Base-by-base conservation (phyloP, 2,113 vertebrate genomes). In the Chloroceryle aenea region DNA sequence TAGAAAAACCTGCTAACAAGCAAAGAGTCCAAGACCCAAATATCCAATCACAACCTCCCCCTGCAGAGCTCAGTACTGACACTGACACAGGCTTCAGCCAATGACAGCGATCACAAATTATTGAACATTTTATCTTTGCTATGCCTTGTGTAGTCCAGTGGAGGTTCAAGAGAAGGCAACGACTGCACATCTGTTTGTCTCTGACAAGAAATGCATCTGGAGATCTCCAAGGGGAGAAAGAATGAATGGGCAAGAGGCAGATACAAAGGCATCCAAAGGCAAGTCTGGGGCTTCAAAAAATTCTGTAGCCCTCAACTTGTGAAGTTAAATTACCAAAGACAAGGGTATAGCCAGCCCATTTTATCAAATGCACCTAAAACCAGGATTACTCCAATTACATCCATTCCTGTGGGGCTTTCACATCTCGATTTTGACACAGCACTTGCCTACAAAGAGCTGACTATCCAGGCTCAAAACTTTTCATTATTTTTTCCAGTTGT, bases 21-120 rank as follows among this genome's bases (percentile, higher is more conserved):
- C 38, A 48, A 58, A 22, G 53, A 69, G 7, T 23, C 14, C 17
- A 71, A 50, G 63, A 82, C 19, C 25, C 71, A 93, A 85, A 82
- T 17, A 86, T 4, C 9, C 0, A 0, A 79, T 25, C 34, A 27
- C 13, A 63, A 38, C 32, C 16, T 14, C 10, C 26, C 26, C 40
- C 20, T 34, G 10, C 14, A 47, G 53, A 84, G 53, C 50, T 85
- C 71, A 75, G 2, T 40, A 61, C 0, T n/a, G 36, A 27, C 42
- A 77, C 26, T 3, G 8, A 52, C 25, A 23, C 20, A 93, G 36
- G 48, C 36, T 53, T 58, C 0, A 0, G 15, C 23, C 76, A 86
- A 48, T 45, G 66, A 63, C 1, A 53, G 12, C 2, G 0, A 53
- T 21, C 67, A 48, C 5, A 63, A 62, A 56, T 53, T 76, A 56